Percentiles rank a stretch among this genome's conserved stretches.
Conservation (phyloP, 2,113 vertebrate species). For the Galemys pyrenaicus region DNA sequence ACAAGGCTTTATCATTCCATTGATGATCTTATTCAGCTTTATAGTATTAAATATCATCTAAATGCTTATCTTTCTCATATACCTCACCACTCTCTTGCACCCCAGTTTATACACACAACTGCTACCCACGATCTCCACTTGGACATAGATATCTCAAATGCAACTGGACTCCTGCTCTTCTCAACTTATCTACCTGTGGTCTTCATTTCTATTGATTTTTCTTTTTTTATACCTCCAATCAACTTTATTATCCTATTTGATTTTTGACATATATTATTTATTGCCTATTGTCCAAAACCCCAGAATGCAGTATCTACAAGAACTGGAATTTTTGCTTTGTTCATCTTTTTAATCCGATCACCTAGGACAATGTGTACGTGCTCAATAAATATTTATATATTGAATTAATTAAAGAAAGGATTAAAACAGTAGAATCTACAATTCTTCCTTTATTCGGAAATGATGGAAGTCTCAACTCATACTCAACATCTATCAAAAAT, state of each 20-base stretch:
- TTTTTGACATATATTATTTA: constrained; percentile 17
- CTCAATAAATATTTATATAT: neutral
- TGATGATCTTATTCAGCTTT: neutral
- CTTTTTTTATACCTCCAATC: neutral
- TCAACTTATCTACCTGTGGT: neutral
- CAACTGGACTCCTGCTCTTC: neutral
- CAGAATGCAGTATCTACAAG: neutral
- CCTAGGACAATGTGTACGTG: neutral
- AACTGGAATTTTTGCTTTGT: neutral
- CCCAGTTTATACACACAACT: neutral
- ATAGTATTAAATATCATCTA: neutral
- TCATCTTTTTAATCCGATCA: neutral
- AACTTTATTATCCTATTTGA: neutral
- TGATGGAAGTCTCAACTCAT: neutral
- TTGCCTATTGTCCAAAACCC: neutral
- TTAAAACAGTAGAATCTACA: neutral
- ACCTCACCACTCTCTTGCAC: neutral
- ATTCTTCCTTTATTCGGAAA: constrained; percentile 20
- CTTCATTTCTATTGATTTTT: neutral
- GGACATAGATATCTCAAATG: neutral
- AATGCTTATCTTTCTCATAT: neutral
- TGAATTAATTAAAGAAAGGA: constrained; percentile 4
- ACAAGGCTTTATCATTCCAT: neutral
- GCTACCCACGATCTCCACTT: neutral
- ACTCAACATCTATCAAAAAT: constrained; percentile 32